Conservation (phyloP, 2,797 vertebrate genomes). For the Momotus momota region DNA sequence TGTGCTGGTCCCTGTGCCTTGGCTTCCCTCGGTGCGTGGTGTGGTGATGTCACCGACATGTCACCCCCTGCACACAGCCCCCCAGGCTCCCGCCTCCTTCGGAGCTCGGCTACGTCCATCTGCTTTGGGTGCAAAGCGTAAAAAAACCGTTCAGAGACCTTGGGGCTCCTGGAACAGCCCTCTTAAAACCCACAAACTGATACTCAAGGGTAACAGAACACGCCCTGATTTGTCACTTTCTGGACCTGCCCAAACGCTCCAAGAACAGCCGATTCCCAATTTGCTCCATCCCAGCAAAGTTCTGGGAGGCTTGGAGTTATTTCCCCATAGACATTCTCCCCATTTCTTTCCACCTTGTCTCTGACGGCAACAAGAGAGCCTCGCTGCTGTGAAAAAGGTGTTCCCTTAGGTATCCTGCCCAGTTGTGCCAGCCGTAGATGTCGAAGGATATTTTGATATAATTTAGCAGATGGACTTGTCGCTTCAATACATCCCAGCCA, state of each 20-base stretch:
- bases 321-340: background rate
- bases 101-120: background rate
- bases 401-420: background rate
- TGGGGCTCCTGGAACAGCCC: background rate
- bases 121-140: background rate
- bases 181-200: background rate
- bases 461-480: background rate
- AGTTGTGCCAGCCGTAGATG: background rate
- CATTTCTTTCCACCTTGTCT: background rate
- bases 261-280: background rate
- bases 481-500: background rate
- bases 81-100: background rate
- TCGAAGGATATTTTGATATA: background rate
- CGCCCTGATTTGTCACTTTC: background rate
- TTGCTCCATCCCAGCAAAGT: background rate
- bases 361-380: background rate
- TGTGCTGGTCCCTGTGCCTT: accelerated
- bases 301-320: background rate
- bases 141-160: background rate
- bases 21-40: background rate
- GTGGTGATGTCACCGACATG: accelerated
- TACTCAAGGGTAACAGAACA: background rate
- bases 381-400: accelerated
- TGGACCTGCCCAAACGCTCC: background rate
- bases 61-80: background rate